Evolutionary conservation across 1,140 invertebrate species (phyloP), one percentile per base, ranked within the genome.

Genomic region (Brachionus calyciflorus): DNA sequence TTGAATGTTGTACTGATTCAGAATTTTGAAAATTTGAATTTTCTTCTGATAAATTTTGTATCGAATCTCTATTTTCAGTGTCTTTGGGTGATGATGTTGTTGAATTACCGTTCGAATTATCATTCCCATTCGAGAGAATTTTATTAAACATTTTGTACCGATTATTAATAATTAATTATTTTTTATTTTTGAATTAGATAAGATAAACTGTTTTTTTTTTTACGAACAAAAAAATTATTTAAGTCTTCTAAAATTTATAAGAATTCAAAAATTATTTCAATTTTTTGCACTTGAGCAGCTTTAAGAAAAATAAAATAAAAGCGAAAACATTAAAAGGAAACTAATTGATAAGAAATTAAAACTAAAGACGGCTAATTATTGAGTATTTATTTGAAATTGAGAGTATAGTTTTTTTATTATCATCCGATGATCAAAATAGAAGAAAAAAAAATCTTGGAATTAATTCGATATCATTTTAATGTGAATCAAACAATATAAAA

Each of bases 391-490:
- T 60, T 60, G 57, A 40, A 63, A 63, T 63, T 21, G 57, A 63
- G 33, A 40, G 37, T 24, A 5, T 37, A 21, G 9, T 63, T 17
- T 40, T 63, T 63, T 14, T 55, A 30, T 26, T 26, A 53, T 6
- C 51, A 53, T 60, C 55, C 37, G 55, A 60, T 60, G 12, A 60
- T 60, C 55, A 60, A 60, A n/a, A 37, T 5, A 37, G n/a, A 40
- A 41, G 17, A 37, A 17, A 33, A 60, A 44, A 65, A 28, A 44
- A 65, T n/a, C 19, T 26, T 40, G 30, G 1, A 14, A 10, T 10
- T 63, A 63, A 65, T 65, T 65, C 44, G 60, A 65, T 65, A 65
- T 65, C 24, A 65, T 65, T 30, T 41, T 46, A 5, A 65, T 44
- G 24, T 44, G 21, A 44, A 65, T n/a, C n/a, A n/a, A n/a, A n/a